These are phyloP conservation scores for Rhyacophila brunnea DNA, from an alignment of 1,140 invertebrate species.

Conservation along the genomic window DNA sequence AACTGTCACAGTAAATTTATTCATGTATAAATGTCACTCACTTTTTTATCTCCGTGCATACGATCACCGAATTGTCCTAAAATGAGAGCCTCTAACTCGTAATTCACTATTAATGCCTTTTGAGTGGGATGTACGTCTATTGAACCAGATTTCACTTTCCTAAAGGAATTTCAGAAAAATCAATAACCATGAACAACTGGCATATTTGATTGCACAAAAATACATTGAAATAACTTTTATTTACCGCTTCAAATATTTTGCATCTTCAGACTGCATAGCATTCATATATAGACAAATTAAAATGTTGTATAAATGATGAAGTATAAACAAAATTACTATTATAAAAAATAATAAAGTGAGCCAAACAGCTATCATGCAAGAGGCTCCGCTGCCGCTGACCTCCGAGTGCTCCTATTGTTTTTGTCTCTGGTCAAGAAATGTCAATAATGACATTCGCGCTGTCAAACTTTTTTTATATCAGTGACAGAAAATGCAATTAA, in stretches of 20 bases:
- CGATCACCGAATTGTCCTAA: constrained; percentile 80
- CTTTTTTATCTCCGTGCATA: constrained; percentile 83
- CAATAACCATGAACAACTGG: constrained; percentile 18
- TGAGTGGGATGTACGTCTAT: constrained; percentile 90
- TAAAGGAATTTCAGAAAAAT: constrained; percentile 42
- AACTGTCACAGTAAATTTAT: constrained; percentile 2
- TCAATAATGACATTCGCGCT: no score
- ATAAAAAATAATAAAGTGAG: constrained; percentile 36
- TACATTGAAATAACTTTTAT: constrained; percentile 26
- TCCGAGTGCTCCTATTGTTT: neutral
- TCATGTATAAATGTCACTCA: constrained; percentile 39
- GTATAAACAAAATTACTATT: constrained; percentile 34
- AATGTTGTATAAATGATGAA: constrained; percentile 35
- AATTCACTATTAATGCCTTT: constrained; percentile 86
- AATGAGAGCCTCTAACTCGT: constrained; percentile 84
- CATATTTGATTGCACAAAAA: neutral
- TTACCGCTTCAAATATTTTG: constrained; percentile 62
- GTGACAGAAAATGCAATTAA: no score
- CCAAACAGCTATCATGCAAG: constrained; percentile 36
- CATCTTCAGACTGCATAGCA: constrained; percentile 59
- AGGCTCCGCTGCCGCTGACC: neutral
- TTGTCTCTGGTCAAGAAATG: no score
- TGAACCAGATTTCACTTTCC: constrained; percentile 77
- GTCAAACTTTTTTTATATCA: no score
- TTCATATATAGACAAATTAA: constrained; percentile 29